Conservation (phyloP, 1,140 invertebrate genomes). For the Maconellicoccus hirsutus region DNA sequence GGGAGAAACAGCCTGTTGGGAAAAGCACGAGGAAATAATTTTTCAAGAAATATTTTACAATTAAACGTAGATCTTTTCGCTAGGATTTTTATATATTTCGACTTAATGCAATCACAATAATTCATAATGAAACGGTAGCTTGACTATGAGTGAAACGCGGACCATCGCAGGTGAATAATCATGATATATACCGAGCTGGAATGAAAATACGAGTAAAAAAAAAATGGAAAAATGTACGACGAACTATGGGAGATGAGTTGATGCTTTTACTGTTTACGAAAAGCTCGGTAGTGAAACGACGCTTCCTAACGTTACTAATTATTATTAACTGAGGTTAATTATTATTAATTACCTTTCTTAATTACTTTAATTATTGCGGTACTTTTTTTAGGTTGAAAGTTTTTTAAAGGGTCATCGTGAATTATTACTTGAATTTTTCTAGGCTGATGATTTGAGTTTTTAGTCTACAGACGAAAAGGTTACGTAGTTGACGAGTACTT, state of each 20-base stretch:
- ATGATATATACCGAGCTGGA: background rate
- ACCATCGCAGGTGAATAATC: constrained; percentile 18
- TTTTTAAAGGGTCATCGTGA: constrained; percentile 1
- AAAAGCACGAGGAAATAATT: background rate
- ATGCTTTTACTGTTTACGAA: constrained; percentile 4
- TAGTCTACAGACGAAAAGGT: too few relatives aligned
- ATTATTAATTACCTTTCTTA: constrained; percentile 22
- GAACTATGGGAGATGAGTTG: constrained; percentile 2
- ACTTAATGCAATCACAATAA: constrained; percentile 20
- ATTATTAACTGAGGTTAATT: constrained; percentile 20
- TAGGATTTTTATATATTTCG: constrained; percentile 17
- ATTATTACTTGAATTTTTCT: background rate
- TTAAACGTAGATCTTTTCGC: constrained; percentile 9
- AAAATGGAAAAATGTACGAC: background rate
- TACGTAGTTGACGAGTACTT: too few relatives aligned
- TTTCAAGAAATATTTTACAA: constrained; percentile 19
- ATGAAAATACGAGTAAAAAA: background rate
- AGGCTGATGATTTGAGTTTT: background rate
- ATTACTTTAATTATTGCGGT: constrained; percentile 20
- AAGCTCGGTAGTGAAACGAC: background rate
- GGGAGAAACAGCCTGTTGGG: background rate
- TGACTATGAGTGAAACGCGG: constrained; percentile 15
- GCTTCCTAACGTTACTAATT: constrained; percentile 17
- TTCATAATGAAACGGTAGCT: constrained; percentile 12
- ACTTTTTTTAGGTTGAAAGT: constrained; percentile 1